phyloP scores from a whole-genome alignment of 2,888 invertebrate genomes.

The Phortica okadai region DNA sequence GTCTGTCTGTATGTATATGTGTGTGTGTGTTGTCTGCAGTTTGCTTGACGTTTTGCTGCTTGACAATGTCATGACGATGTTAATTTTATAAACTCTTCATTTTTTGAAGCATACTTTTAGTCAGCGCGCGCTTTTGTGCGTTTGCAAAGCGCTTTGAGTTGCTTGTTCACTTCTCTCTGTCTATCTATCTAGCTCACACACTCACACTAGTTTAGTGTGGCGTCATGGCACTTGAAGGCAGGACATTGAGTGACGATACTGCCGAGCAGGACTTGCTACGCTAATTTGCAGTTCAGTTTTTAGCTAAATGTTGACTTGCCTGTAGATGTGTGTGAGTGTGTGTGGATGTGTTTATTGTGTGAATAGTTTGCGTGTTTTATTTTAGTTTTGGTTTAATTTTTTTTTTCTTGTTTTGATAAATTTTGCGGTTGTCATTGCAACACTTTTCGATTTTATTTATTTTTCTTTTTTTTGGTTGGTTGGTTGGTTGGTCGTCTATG shows the following conservation, averaged over 20 bases:
- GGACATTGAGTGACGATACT: conserved; percentile 16
- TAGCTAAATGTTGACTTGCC: conserved; percentile 7
- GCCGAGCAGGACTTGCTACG: not conserved
- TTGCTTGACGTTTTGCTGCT: conserved; percentile 39
- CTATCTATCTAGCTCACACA: not conserved
- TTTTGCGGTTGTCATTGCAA: conserved; percentile 41
- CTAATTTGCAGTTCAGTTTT: not conserved
- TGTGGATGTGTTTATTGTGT: conserved; percentile 19
- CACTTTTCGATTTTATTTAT: conserved; percentile 28
- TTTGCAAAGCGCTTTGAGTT: not conserved
- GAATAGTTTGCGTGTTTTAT: conserved; percentile 9
- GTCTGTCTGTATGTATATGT: conserved; percentile 25
- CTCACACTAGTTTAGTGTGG: conserved; percentile 19
- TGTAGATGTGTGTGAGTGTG: not conserved
- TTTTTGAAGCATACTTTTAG: conserved; percentile 36
- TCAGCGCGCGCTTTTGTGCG: conserved; percentile 11
- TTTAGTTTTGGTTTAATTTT: conserved; percentile 3
- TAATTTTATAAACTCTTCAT: conserved; percentile 68
- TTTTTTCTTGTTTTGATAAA: conserved; percentile 33
- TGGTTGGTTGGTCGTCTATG: not conserved
- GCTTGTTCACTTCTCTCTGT: not conserved
- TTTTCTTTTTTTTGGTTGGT: not conserved
- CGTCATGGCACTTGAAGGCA: conserved; percentile 15
- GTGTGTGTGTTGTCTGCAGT: conserved; percentile 31
- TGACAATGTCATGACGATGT: conserved; percentile 64